Evolutionary conservation across 2,888 invertebrate species (phyloP).

Genomic region (Unio delphinus): DNA sequence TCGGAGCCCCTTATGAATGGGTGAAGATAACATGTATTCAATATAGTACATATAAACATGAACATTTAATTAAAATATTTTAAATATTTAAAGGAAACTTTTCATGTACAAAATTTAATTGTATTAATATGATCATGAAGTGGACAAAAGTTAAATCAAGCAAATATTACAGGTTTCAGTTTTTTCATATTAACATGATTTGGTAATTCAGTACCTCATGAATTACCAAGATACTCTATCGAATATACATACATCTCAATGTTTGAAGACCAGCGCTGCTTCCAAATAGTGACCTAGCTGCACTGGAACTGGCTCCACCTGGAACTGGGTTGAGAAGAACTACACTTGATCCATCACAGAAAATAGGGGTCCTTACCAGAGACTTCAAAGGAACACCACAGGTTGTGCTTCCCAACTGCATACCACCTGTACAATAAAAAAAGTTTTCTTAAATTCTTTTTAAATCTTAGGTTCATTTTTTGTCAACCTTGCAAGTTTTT

Average conservation of each 20-base stretch:
- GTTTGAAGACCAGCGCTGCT: constrained; percentile 61
- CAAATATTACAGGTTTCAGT: too few species aligned
- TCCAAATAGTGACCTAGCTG: constrained; percentile 67
- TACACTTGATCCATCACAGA: constrained; percentile 65
- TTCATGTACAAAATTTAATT: too few species aligned
- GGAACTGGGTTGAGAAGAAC: constrained; percentile 61
- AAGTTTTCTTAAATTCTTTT: too few species aligned
- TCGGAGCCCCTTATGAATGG: too few species aligned
- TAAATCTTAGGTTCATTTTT: too few species aligned
- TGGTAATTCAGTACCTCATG: constrained; percentile 1
- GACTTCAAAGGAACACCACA: constrained; percentile 65
- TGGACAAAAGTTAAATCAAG: too few species aligned
- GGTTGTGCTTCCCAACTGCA: constrained; percentile 54
- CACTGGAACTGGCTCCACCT: constrained; percentile 49
- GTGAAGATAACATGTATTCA: too few species aligned
- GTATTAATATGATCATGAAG: too few species aligned
- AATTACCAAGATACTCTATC: background rate
- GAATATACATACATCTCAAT: constrained; percentile 58
- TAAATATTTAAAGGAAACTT: too few species aligned
- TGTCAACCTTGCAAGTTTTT: too few species aligned
- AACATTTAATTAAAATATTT: too few species aligned
- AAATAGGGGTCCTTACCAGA: constrained; percentile 62
- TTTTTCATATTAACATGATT: background rate
- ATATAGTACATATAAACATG: too few species aligned
- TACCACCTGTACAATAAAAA: constrained; percentile 10